These are phyloP conservation scores for Eurytoma adleriae DNA, from an alignment of 2,888 invertebrate genomes.

Conservation along the genomic window DNA sequence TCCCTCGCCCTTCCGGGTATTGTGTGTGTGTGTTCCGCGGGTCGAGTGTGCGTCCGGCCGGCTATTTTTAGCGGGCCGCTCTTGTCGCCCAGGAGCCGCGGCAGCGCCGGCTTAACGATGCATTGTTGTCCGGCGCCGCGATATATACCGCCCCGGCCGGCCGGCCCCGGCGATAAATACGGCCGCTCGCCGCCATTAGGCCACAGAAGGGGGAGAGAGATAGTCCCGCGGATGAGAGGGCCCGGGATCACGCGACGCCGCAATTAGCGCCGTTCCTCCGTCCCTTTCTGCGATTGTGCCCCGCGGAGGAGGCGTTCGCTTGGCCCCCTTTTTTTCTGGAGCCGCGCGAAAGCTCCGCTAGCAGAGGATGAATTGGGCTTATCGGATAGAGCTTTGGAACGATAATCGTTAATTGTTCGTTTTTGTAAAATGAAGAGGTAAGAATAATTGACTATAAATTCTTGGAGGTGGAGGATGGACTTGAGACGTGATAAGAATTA, in stretches of 20 bases:
- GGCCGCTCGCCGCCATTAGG: neutral
- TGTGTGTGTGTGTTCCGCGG: constrained; percentile 59
- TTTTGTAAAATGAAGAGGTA: no score
- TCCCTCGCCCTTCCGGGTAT: constrained; percentile 70
- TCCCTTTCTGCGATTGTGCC: neutral
- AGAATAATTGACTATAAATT: no score
- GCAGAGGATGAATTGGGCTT: no score
- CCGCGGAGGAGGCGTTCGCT: neutral
- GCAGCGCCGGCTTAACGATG: constrained; percentile 68
- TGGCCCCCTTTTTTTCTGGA: neutral
- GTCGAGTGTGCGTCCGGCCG: constrained; percentile 19
- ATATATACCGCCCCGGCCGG: constrained; percentile 68
- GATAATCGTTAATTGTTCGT: no score
- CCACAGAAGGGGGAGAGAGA: constrained; percentile 27
- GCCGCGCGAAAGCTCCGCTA: neutral
- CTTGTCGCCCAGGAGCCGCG: constrained; percentile 24
- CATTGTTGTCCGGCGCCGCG: constrained; percentile 69
- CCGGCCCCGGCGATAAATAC: constrained; percentile 62
- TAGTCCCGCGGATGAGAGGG: neutral
- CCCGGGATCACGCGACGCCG: neutral
- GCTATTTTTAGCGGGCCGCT: constrained; percentile 40
- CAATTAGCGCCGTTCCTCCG: constrained; percentile 1
- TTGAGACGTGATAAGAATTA: no score
- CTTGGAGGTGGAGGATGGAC: no score
- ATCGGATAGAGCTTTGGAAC: no score